Evolutionary conservation across 2,797 vertebrate species (phyloP).

Genomic region (Dermochelys coriacea): DNA sequence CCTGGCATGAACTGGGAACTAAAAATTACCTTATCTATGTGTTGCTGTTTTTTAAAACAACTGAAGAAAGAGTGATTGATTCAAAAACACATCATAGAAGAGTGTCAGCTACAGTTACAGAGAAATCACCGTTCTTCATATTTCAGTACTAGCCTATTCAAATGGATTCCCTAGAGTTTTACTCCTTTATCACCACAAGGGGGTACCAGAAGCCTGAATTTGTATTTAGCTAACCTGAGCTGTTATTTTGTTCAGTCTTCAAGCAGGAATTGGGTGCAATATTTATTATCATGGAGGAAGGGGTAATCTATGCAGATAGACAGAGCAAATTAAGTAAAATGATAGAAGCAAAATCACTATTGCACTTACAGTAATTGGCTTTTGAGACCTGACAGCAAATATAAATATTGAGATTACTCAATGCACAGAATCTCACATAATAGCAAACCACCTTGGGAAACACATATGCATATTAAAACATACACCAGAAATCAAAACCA

Average conservation of each 20-base stretch:
- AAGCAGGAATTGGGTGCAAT: neutral
- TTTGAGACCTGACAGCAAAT: neutral
- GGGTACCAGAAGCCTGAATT: constrained; percentile 4
- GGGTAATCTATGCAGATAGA: neutral
- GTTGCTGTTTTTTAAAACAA: too few species aligned
- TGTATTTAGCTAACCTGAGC: neutral
- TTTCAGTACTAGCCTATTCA: neutral
- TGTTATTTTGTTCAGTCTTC: neutral
- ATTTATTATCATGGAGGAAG: neutral
- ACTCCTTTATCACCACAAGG: neutral
- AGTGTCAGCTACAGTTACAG: neutral
- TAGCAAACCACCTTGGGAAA: too few species aligned
- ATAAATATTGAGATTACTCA: neutral
- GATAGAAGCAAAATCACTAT: neutral
- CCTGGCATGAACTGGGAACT: neutral
- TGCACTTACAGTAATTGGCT: neutral
- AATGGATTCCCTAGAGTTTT: neutral
- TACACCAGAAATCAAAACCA: too few species aligned
- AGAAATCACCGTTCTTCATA: neutral
- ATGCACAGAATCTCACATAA: too few species aligned
- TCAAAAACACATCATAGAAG: too few species aligned
- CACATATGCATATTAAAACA: too few species aligned
- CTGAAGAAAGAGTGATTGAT: too few species aligned
- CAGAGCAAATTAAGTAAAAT: neutral
- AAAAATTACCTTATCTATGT: neutral